A percentile compares a stretch with the other conserved stretches of the same genome.
Evolutionary conservation across 1,140 invertebrate genomes (phyloP).

Genomic region (Drosophila saltans): DNA sequence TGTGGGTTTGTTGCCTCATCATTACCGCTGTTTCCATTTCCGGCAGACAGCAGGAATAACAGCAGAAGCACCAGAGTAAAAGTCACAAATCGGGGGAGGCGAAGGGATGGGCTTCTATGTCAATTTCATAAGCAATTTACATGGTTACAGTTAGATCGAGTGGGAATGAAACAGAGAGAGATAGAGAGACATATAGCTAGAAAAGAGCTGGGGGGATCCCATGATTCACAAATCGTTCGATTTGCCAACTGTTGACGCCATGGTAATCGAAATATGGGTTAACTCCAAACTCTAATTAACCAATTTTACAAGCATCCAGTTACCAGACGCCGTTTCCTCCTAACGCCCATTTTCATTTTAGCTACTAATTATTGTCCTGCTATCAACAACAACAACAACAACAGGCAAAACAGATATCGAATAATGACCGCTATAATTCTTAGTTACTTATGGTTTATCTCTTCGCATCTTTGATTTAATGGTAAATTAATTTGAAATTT

Average conservation of each 20-base stretch:
- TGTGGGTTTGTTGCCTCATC: constrained; percentile 60
- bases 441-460: constrained; percentile 82
- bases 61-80: constrained; percentile 24
- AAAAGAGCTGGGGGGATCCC: not conserved
- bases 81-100: not conserved
- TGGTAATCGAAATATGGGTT: constrained; percentile 24
- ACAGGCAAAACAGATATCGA: constrained; percentile 17
- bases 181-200: not conserved
- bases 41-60: constrained; percentile 63
- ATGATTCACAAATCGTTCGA: constrained; percentile 36
- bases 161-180: constrained; percentile 14
- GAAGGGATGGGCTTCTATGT: constrained; percentile 51
- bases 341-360: constrained; percentile 32
- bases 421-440: constrained; percentile 82
- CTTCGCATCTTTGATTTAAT: constrained; percentile 75
- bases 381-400: constrained; percentile 64
- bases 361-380: constrained; percentile 73
- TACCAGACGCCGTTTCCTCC: constrained; percentile 3
- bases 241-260: constrained; percentile 72
- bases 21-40: constrained; percentile 80
- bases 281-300: constrained; percentile 66
- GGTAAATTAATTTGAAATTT: constrained; percentile 75
- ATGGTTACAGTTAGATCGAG: constrained; percentile 31
- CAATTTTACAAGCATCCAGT: constrained; percentile 50
- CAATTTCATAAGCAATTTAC: constrained; percentile 80